Evolutionary conservation across 2,113 vertebrate species (phyloP), one percentile per base, ranked within the genome.

Genomic region (Myrmecobius fasciatus): DNA sequence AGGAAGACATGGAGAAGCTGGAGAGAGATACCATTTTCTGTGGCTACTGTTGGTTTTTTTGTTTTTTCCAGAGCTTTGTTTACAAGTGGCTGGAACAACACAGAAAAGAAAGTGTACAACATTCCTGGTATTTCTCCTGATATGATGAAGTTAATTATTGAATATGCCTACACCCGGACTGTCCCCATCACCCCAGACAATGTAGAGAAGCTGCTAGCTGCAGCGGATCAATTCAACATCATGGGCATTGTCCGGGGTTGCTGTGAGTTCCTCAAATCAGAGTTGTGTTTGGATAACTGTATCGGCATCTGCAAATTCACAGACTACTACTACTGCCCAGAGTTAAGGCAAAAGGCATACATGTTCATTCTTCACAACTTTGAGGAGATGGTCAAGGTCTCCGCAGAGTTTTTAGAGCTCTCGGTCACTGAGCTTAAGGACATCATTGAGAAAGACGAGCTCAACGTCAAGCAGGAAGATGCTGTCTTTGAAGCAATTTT

Each of bases 311-410:
- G 98, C 97, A 98, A 97, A 93, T 98, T 99, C 95, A 98, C 98
- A 0, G 96, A 98, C 49, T 96, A 98, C 93, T 99, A 98, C 97
- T 95, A 97, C 91, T 98, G 97, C 92, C 95, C 98, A 0, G 89
- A 98, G 14, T 98, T 99, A 95, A 97, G 92, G 49, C 96, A 94
- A 60, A 98, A 98, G 51, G 98, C 99, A 94, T 98, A 95, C 43
- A 56, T 67, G 53, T 99, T 98, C 96, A 99, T 99, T 93, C 94
- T 99, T 60, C 97, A 98, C n/a, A 98, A 99, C 98, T 99, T 99
- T 0, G 98, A 99, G 98, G 98, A 99, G 92, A 98, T 99, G 94
- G 96, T 98, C 11, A 97, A 96, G 28, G 96, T 94, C 89, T 98
- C 98, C 0, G 97, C 98, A 0, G 99, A 99, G 98, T 99, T 99